Percentiles rank a stretch among this genome's conserved stretches.
Evolutionary conservation across 2,113 vertebrate genomes (phyloP).

Genomic region (Strix aluco): DNA sequence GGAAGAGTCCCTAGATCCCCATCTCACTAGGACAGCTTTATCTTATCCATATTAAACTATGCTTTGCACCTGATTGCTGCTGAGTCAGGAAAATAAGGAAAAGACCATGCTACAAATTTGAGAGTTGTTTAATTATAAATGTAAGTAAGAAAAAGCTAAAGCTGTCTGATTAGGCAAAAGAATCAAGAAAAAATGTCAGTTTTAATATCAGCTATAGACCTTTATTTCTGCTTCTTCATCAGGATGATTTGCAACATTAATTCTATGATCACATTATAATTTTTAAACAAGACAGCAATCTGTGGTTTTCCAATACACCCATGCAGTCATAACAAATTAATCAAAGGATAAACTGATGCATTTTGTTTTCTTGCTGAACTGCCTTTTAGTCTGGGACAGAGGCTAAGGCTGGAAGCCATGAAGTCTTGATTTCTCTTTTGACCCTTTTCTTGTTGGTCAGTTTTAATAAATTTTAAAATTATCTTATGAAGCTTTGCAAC

Average conservation of each 20-base stretch:
- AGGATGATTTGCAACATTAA: not conserved
- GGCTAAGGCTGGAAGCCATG: not conserved
- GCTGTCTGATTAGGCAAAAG: not conserved
- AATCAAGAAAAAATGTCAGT: not conserved
- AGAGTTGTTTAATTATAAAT: not conserved
- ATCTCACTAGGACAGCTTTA: not conserved
- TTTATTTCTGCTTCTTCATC: not conserved
- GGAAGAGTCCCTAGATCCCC: not conserved
- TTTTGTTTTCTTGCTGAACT: not conserved
- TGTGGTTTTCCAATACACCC: not conserved
- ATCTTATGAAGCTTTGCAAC: not conserved
- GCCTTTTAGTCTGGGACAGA: not conserved
- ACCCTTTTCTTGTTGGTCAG: not conserved
- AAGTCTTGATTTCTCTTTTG: not conserved
- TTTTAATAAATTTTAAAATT: not conserved
- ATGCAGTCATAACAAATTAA: not conserved
- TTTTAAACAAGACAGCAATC: not conserved
- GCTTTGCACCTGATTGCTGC: not conserved
- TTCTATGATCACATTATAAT: not conserved
- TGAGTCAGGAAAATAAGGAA: not conserved
- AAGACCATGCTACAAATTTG: not conserved
- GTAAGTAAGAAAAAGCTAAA: not conserved
- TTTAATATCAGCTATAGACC: not conserved
- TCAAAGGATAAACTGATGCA: not conserved
- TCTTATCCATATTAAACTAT: not conserved